Conservation (phyloP, 2,113 vertebrate genomes). For the Xyrauchen texanus region DNA sequence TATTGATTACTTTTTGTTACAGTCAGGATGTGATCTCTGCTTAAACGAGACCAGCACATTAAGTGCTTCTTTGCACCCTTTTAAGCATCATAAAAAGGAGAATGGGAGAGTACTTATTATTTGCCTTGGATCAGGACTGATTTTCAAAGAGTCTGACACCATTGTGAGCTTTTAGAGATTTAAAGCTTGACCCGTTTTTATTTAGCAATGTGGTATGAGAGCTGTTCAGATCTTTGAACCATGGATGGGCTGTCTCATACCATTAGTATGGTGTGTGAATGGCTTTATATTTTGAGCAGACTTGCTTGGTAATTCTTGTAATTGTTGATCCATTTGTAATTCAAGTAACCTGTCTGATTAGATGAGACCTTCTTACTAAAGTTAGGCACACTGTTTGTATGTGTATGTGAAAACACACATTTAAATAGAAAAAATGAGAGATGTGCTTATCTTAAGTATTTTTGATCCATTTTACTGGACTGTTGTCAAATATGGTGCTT, state of each 20-base stretch:
- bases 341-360: conserved; percentile 35
- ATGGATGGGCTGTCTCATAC: not conserved
- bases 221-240: conserved; percentile 1
- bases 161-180: conserved; percentile 37
- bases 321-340: conserved; percentile 43
- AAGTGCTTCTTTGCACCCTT: conserved; percentile 21
- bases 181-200: not conserved
- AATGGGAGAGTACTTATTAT: not conserved
- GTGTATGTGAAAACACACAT: conserved; percentile 23
- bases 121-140: conserved; percentile 32
- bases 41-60: conserved; percentile 38
- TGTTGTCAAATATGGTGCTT: conserved; percentile 52
- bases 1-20: conserved; percentile 16
- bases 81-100: not conserved
- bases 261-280: conserved; percentile 19
- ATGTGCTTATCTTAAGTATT: conserved; percentile 46
- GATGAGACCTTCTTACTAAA: conserved; percentile 38
- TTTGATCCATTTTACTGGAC: conserved; percentile 48
- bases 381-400: conserved; percentile 24
- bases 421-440: conserved; percentile 38
- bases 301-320: conserved; percentile 32
- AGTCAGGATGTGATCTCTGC: conserved; percentile 34
- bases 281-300: conserved; percentile 32
- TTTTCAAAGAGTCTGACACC: conserved; percentile 25
- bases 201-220: conserved; percentile 5